Base-by-base conservation (phyloP, 1,140 invertebrate species). In the Macrocentrus cingulum region DNA sequence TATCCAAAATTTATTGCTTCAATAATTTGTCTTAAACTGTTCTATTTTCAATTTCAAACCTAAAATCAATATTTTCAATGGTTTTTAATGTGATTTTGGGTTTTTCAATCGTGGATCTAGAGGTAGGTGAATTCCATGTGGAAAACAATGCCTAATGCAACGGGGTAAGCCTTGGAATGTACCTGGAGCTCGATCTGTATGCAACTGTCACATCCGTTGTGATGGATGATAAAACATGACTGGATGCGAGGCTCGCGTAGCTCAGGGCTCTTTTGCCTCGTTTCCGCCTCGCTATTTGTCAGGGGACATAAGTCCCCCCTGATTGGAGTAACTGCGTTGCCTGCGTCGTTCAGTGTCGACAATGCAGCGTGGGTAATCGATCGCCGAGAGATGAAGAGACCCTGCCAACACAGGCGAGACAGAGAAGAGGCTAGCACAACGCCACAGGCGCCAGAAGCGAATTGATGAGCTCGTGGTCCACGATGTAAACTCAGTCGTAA, bases 401-500 rank as follows among this genome's bases (percentile, higher is more conserved):
- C 6, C 9, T 2, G 29, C 4, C 13, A 15, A 53, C 18, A 8
- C 18, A 37, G 25, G 41, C 25, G 22, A 39, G 41, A 39, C 18
- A n/a, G 29, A 41, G 16, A 19, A 54, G 37, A 13, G 15, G 22
- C 29, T 13, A 34, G 9, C 9, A 29, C 25, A 20, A 11, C 9
- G 44, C 64, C 36, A 61, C 52, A 46, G 50, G 61, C 46, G 34
- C 36, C 60, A 63, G 65, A 61, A 52, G 54, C 64, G 64, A 63
- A 68, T 68, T 70, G 65, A 70, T 68, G 68, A 70, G 63, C 63
- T 59, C 66, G 65, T 66, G 63, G 66, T 68, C 65, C 65, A 56
- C 44, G 63, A 55, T 65, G 67, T 69, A 69, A 70, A 67, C 63
- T 65, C 60, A 69, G 67, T 67, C 63, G 59, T 66, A 63, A 64